Percentiles rank a stretch among this genome's conserved stretches.
Conservation (phyloP, 2,888 invertebrate genomes). For the Cephus pulcher region DNA sequence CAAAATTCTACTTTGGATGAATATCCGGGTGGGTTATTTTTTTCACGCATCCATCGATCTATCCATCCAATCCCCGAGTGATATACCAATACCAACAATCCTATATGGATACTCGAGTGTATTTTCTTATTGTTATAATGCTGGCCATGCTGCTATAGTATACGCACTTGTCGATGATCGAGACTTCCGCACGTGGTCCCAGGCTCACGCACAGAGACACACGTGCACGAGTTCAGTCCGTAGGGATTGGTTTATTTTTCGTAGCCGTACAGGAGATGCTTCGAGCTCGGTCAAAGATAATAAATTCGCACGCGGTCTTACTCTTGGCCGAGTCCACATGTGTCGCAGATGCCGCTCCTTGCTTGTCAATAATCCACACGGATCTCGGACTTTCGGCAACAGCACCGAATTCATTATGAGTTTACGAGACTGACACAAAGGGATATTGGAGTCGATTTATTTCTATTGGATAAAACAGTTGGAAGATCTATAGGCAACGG, state of each 20-base stretch:
- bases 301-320: neutral
- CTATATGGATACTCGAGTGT: neutral
- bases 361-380: neutral
- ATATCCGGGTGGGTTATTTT: neutral
- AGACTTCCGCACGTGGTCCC: neutral
- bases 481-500: neutral
- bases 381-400: neutral
- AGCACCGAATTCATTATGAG: neutral
- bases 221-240: neutral
- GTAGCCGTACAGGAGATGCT: neutral
- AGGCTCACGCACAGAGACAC: neutral
- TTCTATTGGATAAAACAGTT: neutral
- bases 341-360: neutral
- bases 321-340: neutral
- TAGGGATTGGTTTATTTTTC: neutral
- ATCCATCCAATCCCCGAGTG: neutral
- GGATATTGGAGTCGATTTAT: neutral
- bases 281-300: neutral
- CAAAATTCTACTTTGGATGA: neutral
- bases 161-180: neutral
- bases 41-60: neutral
- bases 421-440: neutral
- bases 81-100: neutral
- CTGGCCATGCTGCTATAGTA: neutral
- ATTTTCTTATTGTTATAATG: neutral